Evolutionary conservation across 2,888 invertebrate genomes (phyloP), one percentile per base, ranked within the genome.

Genomic region (Tyria jacobaeae): DNA sequence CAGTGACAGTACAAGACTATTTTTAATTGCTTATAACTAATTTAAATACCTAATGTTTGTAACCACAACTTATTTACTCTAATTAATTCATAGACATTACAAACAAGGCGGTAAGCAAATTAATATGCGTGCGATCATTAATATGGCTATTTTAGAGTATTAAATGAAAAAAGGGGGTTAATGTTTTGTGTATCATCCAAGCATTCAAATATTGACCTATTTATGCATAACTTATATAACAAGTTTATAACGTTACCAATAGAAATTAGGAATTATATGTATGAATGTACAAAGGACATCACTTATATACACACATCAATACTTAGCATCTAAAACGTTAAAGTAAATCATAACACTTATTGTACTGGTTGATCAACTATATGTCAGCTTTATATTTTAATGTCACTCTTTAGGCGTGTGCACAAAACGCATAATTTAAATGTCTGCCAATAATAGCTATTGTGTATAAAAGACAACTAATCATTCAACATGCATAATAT

Each of bases 381-480:
- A 51, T 49, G 44, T 52, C 59, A 44, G 51, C 59, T 64, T 71
- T 66, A 60, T 64, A 59, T 64, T 65, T 27, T 63, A 60, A 64
- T 73, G 60, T 58, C 37, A 52, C 35, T 61, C 53, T 44, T 21
- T 41, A 17, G 41, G 41, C 25, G 41, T 50, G 57, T 27, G 50
- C 62, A 59, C 57, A 57, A 55, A 70, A 60, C 51, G 31, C 31
- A 58, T 60, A 44, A 47, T 47, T 57, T 48, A 59, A 66, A 68
- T 51, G 54, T 49, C 62, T 62, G 62, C 64, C 61, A 61, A 63
- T 71, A 63, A 63, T 35, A 14, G 62, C 57, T 61, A 57, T 71
- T 71, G 71, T 73, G 67, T 62, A 50, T 72, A 61, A 65, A 60
- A 57, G 57, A 64, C 37, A 49, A 15, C 50, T 34, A 49, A 41